Percentiles rank a stretch among this genome's conserved stretches.
Conservation (phyloP, 1,140 invertebrate genomes). For the Pararge aegeria region DNA sequence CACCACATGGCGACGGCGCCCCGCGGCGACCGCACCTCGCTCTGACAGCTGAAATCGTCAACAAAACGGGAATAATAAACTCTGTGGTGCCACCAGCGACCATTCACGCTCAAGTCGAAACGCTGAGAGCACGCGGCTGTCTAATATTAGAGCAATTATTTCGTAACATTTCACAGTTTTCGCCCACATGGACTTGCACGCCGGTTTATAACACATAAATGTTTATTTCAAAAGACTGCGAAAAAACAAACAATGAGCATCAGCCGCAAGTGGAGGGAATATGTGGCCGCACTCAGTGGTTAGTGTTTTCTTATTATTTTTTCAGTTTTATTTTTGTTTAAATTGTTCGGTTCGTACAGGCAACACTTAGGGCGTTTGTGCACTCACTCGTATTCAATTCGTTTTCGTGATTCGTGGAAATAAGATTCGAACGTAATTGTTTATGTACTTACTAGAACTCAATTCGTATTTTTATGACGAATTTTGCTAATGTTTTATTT, state of each 20-base stretch:
- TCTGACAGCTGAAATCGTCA: slow-evolving; percentile 67
- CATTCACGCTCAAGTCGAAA: slow-evolving; percentile 63
- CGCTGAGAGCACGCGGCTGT: slow-evolving; percentile 60
- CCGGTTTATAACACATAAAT: slow-evolving; percentile 57
- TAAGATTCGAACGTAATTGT: no score
- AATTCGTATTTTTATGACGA: no score
- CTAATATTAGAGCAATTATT: slow-evolving; percentile 58
- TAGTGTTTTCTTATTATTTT: slow-evolving; percentile 42
- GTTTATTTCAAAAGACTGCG: slow-evolving; percentile 54
- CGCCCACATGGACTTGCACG: slow-evolving; percentile 45
- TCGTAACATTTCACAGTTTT: slow-evolving; percentile 36
- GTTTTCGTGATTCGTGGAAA: no score
- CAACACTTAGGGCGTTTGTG: slow-evolving; percentile 17
- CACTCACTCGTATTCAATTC: no score
- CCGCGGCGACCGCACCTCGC: slow-evolving; percentile 24
- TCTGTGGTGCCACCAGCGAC: slow-evolving; percentile 36
- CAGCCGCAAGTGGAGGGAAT: slow-evolving; percentile 70
- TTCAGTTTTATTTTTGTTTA: slow-evolving; percentile 21
- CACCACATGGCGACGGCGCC: slow-evolving; percentile 23
- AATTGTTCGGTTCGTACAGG: slow-evolving; percentile 9
- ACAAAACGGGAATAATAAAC: slow-evolving; percentile 57
- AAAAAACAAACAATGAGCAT: slow-evolving; percentile 56
- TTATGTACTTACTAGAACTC: no score
- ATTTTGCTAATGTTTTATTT: no score
- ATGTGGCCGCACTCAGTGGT: slow-evolving; percentile 71